phyloP scores from a whole-genome alignment of 2,113 vertebrate genomes.

The Pterocles burchelli region DNA sequence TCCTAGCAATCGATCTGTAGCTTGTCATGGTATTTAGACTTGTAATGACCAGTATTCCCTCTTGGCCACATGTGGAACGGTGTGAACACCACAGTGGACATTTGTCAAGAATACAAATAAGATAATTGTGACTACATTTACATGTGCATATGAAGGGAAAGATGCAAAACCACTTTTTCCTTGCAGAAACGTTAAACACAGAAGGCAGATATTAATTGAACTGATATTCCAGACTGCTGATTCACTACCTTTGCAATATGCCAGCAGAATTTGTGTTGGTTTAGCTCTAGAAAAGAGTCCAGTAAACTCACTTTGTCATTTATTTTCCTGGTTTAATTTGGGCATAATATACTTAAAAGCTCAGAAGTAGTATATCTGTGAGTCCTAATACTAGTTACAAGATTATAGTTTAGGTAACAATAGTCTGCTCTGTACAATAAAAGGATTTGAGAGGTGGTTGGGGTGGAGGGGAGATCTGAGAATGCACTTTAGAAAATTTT shows the following conservation, averaged over 20 bases:
- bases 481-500: not conserved
- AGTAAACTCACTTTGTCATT: not conserved
- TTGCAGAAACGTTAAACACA: not conserved
- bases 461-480: not conserved
- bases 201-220: not conserved
- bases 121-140: accelerated
- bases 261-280: not conserved
- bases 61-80: not conserved
- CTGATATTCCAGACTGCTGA: not conserved
- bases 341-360: not conserved
- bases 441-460: not conserved
- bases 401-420: not conserved
- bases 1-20: not conserved
- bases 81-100: not conserved
- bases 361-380: not conserved
- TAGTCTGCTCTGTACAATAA: not conserved
- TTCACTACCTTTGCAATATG: not conserved
- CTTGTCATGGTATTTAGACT: not conserved
- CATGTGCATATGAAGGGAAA: not conserved
- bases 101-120: not conserved
- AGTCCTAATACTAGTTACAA: not conserved
- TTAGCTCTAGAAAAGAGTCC: not conserved
- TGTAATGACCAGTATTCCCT: not conserved
- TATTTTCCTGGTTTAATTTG: not conserved
- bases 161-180: accelerated